A percentile compares a stretch with the other conserved stretches of the same genome.
Conservation (phyloP, 2,797 vertebrate species). For the Hephaestus fuliginosus region DNA sequence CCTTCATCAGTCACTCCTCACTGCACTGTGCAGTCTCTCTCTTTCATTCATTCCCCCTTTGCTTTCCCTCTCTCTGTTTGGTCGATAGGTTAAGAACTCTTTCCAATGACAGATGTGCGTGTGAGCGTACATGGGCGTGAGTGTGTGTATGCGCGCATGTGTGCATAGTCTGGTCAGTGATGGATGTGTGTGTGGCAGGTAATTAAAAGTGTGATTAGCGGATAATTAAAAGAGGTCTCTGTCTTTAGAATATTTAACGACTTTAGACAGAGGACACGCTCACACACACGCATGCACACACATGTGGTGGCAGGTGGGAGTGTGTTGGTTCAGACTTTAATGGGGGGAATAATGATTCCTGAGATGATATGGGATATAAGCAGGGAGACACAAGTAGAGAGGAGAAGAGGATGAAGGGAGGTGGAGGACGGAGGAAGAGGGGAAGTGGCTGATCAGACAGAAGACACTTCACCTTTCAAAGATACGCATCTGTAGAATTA, state of each 20-base stretch:
- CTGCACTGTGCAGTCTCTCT: conserved; percentile 16
- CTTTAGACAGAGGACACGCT: conserved; percentile 67
- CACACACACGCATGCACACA: conserved; percentile 31
- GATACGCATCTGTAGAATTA: conserved; percentile 63
- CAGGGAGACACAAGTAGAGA: conserved; percentile 27
- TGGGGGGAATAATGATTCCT: conserved; percentile 68
- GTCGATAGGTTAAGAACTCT: conserved; percentile 71
- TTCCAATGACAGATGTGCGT: conserved; percentile 46
- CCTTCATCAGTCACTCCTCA: conserved; percentile 59
- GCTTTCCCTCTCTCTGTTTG: conserved; percentile 31
- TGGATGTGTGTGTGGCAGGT: conserved; percentile 77
- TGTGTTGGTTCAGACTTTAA: conserved; percentile 67
- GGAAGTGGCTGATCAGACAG: conserved; percentile 43
- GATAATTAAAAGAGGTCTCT: conserved; percentile 81
- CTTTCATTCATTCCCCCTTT: conserved; percentile 12
- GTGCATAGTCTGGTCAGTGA: conserved; percentile 66
- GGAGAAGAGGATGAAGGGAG: conserved; percentile 30
- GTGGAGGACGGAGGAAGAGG: conserved; percentile 6
- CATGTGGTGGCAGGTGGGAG: conserved; percentile 55
- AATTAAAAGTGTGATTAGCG: conserved; percentile 84
- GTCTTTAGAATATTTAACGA: conserved; percentile 80
- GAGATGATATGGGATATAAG: conserved; percentile 55
- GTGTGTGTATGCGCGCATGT: conserved; percentile 11
- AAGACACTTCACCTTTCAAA: conserved; percentile 54
- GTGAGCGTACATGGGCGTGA: conserved; percentile 5